A percentile compares a stretch with the other conserved stretches of the same genome.
Evolutionary conservation across 2,113 vertebrate species (phyloP).

Genomic region (Microcebus murinus): DNA sequence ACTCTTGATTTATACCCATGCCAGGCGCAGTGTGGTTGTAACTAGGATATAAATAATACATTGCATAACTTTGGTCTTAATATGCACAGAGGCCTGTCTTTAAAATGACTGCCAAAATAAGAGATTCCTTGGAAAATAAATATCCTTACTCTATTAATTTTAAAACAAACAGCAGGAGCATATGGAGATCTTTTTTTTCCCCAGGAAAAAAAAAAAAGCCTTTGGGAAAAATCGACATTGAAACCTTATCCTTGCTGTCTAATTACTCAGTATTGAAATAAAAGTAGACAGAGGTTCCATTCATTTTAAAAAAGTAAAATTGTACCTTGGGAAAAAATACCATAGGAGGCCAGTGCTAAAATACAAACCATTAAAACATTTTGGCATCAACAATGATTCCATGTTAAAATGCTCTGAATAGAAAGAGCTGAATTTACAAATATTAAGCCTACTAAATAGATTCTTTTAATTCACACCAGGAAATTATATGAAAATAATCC

Average conservation of each 20-base stretch:
- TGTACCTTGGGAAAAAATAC: conserved; percentile 8
- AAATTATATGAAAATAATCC: conserved; percentile 52
- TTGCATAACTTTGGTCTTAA: conserved; percentile 46
- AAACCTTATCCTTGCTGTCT: conserved; percentile 21
- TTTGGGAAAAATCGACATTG: not conserved
- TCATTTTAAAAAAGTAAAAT: conserved; percentile 65
- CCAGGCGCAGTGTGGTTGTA: conserved; percentile 52
- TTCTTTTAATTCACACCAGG: conserved; percentile 47
- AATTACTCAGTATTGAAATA: conserved; percentile 38
- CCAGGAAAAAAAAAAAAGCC: not conserved
- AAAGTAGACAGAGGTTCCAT: conserved; percentile 48
- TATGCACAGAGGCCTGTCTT: conserved; percentile 9
- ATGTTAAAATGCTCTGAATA: conserved; percentile 42
- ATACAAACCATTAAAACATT: conserved; percentile 58
- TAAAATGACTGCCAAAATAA: conserved; percentile 35
- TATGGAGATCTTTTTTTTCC: not conserved
- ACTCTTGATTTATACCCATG: conserved; percentile 50
- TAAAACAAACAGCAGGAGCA: conserved; percentile 11
- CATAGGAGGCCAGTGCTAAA: not conserved
- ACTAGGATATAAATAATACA: conserved; percentile 61
- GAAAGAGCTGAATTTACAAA: conserved; percentile 46
- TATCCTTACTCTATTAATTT: conserved; percentile 27
- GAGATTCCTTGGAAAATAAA: conserved; percentile 60
- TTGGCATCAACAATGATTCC: conserved; percentile 26
- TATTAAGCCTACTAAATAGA: conserved; percentile 53